Evolutionary conservation across 2,888 invertebrate species (phyloP).

Genomic region (Drosophila parthenogenetica): DNA sequence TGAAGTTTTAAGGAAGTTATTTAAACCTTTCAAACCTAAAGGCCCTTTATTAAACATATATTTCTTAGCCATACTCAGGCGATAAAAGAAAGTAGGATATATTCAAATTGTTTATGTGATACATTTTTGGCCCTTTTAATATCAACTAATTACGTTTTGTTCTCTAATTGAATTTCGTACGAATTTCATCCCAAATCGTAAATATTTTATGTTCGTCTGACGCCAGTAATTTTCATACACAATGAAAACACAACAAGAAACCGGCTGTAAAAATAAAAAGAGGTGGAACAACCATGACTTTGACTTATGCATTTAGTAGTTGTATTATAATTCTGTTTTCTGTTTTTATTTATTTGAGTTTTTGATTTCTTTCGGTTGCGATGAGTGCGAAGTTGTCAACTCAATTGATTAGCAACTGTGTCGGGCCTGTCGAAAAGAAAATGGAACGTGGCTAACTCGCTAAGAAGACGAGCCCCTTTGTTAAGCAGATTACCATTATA

Average conservation of each 20-base stretch:
- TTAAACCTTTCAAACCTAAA: too few species aligned
- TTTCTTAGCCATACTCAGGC: constrained; percentile 2
- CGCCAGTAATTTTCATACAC: constrained; percentile 17
- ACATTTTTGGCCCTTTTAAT: constrained; percentile 8
- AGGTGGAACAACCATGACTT: constrained; percentile 16
- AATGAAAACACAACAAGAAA: constrained; percentile 40
- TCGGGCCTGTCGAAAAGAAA: not conserved
- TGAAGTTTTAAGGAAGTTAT: constrained; percentile 20
- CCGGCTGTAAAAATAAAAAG: constrained; percentile 15
- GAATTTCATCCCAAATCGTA: constrained; percentile 26
- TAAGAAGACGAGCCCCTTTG: constrained; percentile 57
- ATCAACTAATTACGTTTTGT: constrained; percentile 48
- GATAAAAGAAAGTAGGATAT: not conserved
- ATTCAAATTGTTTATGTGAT: constrained; percentile 8
- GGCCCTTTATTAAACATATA: constrained; percentile 34
- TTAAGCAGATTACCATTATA: not conserved
- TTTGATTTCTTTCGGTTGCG: constrained; percentile 1
- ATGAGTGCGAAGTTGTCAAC: constrained; percentile 42
- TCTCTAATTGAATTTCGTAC: constrained; percentile 40
- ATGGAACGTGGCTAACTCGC: constrained; percentile 7
- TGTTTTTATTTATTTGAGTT: not conserved
- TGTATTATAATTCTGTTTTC: constrained; percentile 18
- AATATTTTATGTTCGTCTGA: constrained; percentile 27
- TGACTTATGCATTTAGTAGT: constrained; percentile 55
- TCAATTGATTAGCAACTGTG: constrained; percentile 44